Evolutionary conservation across 2,113 vertebrate species (phyloP).

Genomic region (Australoheros scitulus): DNA sequence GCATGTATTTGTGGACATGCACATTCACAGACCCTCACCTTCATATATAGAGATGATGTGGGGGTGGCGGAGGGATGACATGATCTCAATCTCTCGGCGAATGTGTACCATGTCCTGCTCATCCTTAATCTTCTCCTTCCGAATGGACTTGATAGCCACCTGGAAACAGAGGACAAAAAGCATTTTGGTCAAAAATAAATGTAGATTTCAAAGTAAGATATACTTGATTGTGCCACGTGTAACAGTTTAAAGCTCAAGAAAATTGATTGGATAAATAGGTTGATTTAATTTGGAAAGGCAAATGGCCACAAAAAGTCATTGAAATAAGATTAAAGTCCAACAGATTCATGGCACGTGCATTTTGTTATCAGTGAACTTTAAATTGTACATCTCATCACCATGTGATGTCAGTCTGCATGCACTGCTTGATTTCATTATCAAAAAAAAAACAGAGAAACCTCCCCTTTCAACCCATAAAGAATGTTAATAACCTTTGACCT

Average conservation of each 20-base stretch:
- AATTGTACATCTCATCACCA: not conserved
- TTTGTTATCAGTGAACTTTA: slow-evolving; percentile 53
- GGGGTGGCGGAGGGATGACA: slow-evolving; percentile 97
- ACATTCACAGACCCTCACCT: slow-evolving; percentile 79
- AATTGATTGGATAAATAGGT: not conserved
- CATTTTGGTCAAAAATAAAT: slow-evolving; percentile 1
- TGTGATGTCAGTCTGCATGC: not conserved
- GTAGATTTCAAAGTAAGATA: not conserved
- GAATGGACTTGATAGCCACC: slow-evolving; percentile 99
- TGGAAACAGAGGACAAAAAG: slow-evolving; percentile 65
- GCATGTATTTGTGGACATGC: not conserved
- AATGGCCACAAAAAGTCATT: not conserved
- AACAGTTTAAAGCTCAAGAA: not conserved
- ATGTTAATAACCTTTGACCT: not conserved
- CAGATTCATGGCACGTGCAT: not conserved
- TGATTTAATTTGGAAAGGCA: not conserved
- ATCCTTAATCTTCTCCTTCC: slow-evolving; percentile 99
- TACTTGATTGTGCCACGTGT: not conserved
- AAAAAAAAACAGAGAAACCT: not conserved
- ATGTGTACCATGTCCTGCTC: slow-evolving; percentile 99
- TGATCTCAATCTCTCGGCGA: slow-evolving; percentile 98
- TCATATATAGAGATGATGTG: slow-evolving; percentile 99
- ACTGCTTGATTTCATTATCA: slow-evolving; percentile 2
- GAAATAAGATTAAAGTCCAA: slow-evolving; percentile 7
- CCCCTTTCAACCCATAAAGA: not conserved